Conservation (phyloP, 2,113 vertebrate genomes). For the Junco hyemalis region DNA sequence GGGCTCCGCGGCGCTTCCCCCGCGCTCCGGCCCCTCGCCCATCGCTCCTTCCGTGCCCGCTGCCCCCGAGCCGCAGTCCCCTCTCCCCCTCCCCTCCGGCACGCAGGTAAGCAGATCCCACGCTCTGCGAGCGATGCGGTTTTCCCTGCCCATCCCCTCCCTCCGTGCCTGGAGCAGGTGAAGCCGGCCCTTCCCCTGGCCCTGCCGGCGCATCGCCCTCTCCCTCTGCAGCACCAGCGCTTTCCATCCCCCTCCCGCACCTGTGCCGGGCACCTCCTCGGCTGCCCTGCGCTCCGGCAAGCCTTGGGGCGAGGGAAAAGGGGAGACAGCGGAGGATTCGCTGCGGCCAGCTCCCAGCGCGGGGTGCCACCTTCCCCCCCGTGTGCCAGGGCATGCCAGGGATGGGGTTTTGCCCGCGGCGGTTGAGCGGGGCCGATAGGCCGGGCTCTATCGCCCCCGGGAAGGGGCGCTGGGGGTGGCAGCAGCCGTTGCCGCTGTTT, state of each 20-base stretch:
- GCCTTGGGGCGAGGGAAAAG: neutral
- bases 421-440: neutral
- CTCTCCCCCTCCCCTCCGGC: neutral
- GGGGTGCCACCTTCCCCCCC: neutral
- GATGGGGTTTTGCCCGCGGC: neutral
- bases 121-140: neutral
- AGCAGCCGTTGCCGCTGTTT: neutral
- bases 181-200: neutral
- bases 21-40: neutral
- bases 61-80: neutral
- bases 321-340: neutral
- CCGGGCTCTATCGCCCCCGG: neutral
- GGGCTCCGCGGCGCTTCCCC: neutral
- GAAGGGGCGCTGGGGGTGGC: neutral
- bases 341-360: neutral
- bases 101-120: conserved; percentile 48
- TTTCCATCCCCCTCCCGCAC: neutral
- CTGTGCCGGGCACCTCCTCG: neutral
- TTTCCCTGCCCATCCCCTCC: neutral
- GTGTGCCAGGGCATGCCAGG: neutral
- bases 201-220: neutral
- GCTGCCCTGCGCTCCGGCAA: neutral
- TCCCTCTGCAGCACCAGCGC: neutral
- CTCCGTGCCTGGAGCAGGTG: neutral
- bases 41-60: neutral